phyloP scores from a whole-genome alignment of 2,888 invertebrate genomes.

The Tetrapedia diversipes region DNA sequence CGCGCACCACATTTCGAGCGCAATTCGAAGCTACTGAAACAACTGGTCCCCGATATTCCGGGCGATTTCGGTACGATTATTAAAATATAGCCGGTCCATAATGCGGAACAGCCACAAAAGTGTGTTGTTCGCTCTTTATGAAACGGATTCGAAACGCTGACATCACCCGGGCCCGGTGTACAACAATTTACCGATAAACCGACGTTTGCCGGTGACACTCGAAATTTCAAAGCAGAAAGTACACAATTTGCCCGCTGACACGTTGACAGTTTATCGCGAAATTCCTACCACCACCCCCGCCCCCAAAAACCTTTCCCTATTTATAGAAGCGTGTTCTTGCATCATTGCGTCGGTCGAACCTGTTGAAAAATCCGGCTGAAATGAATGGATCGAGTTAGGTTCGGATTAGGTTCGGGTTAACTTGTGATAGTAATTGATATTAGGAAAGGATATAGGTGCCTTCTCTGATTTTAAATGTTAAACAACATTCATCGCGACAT shows the following conservation, averaged over 20 bases:
- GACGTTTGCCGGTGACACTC: conserved; percentile 20
- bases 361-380: conserved; percentile 44
- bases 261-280: conserved; percentile 36
- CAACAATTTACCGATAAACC: conserved; percentile 31
- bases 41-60: too few species aligned
- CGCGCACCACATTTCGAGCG: too few species aligned
- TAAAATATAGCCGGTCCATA: not conserved
- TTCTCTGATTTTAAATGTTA: too few species aligned
- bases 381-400: conserved; percentile 8
- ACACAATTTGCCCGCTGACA: conserved; percentile 9
- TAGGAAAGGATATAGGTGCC: too few species aligned
- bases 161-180: not conserved
- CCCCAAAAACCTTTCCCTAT: not conserved
- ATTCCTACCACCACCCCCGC: conserved; percentile 7
- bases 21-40: too few species aligned
- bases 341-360: conserved; percentile 29
- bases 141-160: conserved; percentile 3
- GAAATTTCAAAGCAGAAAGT: conserved; percentile 29
- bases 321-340: conserved; percentile 3
- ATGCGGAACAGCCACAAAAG: not conserved
- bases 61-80: too few species aligned
- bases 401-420: not conserved
- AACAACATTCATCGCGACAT: too few species aligned
- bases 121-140: not conserved
- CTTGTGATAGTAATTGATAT: too few species aligned